phyloP scores from a whole-genome alignment of 2,888 invertebrate species.

The Bombyx huttoni region DNA sequence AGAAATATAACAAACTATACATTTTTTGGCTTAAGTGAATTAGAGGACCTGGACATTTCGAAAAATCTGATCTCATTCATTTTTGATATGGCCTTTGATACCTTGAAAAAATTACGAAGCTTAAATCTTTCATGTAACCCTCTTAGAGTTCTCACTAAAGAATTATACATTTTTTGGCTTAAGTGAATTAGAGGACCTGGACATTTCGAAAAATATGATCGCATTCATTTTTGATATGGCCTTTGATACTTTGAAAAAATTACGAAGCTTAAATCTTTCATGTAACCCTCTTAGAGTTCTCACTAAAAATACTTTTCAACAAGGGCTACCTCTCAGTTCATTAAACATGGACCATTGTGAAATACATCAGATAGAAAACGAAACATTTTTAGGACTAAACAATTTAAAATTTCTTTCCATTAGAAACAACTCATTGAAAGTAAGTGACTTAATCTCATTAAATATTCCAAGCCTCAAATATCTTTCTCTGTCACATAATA shows the following conservation, averaged over 20 bases:
- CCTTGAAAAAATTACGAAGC: conserved; percentile 81
- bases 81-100: conserved; percentile 81
- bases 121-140: conserved; percentile 86
- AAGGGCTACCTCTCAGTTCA: conserved; percentile 80
- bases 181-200: conserved; percentile 83
- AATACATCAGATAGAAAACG: conserved; percentile 79
- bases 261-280: conserved; percentile 84
- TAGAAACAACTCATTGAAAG: conserved; percentile 79
- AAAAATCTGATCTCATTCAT: conserved; percentile 79
- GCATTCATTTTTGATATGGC: conserved; percentile 80
- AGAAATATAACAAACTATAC: conserved; percentile 79
- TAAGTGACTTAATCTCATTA: conserved; percentile 77
- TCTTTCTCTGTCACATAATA: conserved; percentile 82
- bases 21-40: conserved; percentile 81
- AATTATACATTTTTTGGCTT: conserved; percentile 82
- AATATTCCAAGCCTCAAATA: conserved; percentile 83
- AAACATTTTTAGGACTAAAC: conserved; percentile 81
- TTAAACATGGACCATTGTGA: conserved; percentile 84
- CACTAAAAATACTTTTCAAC: conserved; percentile 82
- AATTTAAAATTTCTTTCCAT: conserved; percentile 85
- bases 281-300: conserved; percentile 82
- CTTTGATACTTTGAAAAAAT: conserved; percentile 81
- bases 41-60: conserved; percentile 85
- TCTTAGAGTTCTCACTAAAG: conserved; percentile 77
- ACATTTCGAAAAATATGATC: conserved; percentile 81